Conservation (phyloP, 2,113 vertebrate genomes). For the Gasterosteus nipponicus region DNA sequence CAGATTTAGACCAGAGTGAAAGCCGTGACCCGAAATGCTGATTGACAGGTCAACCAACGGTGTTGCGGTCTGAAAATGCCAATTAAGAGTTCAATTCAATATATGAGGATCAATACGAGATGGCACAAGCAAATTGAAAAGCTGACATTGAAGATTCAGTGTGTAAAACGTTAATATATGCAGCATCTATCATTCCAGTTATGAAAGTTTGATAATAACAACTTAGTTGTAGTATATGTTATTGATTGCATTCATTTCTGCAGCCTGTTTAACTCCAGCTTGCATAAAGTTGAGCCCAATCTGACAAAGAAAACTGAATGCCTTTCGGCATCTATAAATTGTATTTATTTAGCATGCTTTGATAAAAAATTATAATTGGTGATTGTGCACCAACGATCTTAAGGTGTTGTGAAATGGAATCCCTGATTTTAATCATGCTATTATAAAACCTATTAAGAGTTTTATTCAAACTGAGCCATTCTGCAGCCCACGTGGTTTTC, state of each 20-base stretch:
- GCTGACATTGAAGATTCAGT: not conserved
- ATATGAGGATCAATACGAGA: not conserved
- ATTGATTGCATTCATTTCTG: conserved; percentile 22
- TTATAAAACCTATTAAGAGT: not conserved
- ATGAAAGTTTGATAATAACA: not conserved
- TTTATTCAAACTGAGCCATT: not conserved
- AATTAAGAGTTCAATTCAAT: conserved; percentile 44
- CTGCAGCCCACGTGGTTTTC: conserved; percentile 39
- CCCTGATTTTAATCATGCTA: not conserved
- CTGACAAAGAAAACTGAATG: not conserved
- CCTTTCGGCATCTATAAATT: not conserved
- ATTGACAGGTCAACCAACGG: conserved; percentile 15
- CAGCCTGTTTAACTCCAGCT: not conserved
- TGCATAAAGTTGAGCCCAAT: not conserved
- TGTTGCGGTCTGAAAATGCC: not conserved
- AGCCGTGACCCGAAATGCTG: conserved; percentile 9
- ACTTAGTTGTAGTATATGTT: not conserved
- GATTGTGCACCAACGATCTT: not conserved
- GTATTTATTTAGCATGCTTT: not conserved
- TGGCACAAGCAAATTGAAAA: not conserved
- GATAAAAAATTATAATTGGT: not conserved
- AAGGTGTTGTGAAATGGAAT: not conserved
- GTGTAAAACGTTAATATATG: not conserved
- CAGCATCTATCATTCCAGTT: not conserved
- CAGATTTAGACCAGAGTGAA: conserved; percentile 63